Evolutionary conservation across 1,140 invertebrate genomes (phyloP).

Genomic region (Apis laboriosa): DNA sequence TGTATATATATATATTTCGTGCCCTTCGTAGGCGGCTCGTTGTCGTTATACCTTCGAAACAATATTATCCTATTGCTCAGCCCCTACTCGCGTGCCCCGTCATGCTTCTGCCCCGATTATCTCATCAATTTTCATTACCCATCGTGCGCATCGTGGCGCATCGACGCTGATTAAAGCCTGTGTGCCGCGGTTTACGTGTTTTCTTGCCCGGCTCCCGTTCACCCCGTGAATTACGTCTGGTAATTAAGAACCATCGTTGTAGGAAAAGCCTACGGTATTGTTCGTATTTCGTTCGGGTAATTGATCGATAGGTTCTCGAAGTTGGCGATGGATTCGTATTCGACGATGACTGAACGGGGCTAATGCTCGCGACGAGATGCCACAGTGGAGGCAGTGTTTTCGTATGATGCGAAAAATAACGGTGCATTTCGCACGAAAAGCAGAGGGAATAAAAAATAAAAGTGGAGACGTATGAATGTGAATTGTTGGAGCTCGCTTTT

Average conservation of each 20-base stretch:
- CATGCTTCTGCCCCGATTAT: conserved; percentile 60
- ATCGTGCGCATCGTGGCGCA: conserved; percentile 56
- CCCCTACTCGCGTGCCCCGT: conserved; percentile 33
- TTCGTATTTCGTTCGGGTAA: conserved; percentile 64
- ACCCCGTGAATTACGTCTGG: conserved; percentile 49
- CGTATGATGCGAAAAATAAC: not conserved
- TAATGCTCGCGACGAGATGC: conserved; percentile 48
- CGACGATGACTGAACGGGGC: conserved; percentile 60
- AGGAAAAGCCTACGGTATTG: conserved; percentile 49
- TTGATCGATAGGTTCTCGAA: conserved; percentile 68
- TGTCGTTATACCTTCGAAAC: conserved; percentile 62
- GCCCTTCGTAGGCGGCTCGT: conserved; percentile 34
- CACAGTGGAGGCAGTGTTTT: not conserved
- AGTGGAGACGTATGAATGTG: conserved; percentile 8
- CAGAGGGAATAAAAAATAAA: not conserved
- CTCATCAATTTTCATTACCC: conserved; percentile 74
- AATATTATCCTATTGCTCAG: conserved; percentile 65
- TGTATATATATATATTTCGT: conserved; percentile 10
- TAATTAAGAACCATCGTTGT: conserved; percentile 64
- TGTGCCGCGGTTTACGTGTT: conserved; percentile 54
- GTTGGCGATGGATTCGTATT: conserved; percentile 42
- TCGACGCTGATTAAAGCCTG: conserved; percentile 63
- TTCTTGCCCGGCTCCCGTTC: conserved; percentile 51
- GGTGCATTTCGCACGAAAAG: conserved; percentile 10
- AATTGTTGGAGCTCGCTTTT: not conserved